Evolutionary conservation across 2,797 vertebrate genomes (phyloP).

Genomic region (Falco cherrug): DNA sequence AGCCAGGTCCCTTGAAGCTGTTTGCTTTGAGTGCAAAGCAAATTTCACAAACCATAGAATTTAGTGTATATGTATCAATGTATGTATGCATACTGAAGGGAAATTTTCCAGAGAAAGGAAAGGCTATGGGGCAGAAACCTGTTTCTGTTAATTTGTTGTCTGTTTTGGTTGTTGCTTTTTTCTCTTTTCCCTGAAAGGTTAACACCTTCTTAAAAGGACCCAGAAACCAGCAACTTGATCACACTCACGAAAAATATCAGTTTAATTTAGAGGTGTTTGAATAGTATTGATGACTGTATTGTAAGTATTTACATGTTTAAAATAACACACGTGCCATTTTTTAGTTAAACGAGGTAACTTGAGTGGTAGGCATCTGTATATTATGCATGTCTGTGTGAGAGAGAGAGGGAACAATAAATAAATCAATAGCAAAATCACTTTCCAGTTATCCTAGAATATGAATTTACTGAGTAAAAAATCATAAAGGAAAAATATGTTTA

Average conservation of each 20-base stretch:
- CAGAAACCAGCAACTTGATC: not conserved
- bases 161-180: rapidly evolving
- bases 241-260: not conserved
- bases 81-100: not conserved
- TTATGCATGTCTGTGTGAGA: not conserved
- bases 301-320: not conserved
- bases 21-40: not conserved
- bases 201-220: not conserved
- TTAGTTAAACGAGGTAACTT: too few species aligned
- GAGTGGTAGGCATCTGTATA: too few species aligned
- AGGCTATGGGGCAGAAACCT: not conserved
- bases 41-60: not conserved
- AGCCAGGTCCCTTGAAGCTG: not conserved
- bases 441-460: not conserved
- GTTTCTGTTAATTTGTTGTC: not conserved
- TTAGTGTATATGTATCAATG: not conserved
- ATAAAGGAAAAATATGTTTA: not conserved
- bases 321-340: not conserved
- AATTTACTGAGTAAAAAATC: conserved; percentile 2
- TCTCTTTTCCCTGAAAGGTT: rapidly evolving
- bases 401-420: not conserved
- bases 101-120: not conserved
- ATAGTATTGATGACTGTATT: not conserved
- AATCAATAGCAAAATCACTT: not conserved
- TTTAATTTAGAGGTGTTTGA: not conserved